Percentiles rank a stretch among this genome's conserved stretches.
phyloP scores from a whole-genome alignment of 2,797 vertebrate species.

The Triplophysa yarkandensis region DNA sequence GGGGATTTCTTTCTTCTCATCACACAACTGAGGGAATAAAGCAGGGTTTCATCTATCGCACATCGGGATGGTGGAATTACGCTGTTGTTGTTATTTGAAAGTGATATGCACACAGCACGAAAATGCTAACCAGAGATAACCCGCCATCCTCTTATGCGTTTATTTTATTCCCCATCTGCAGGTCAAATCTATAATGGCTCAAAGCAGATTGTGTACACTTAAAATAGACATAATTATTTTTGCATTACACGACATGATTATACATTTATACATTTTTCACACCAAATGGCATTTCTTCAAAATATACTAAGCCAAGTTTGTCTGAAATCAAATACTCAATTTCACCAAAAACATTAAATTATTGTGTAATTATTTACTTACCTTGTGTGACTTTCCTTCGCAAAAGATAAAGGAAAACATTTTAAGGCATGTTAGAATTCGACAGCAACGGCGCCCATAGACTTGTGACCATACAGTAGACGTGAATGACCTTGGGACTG shows the following conservation, averaged over 20 bases:
- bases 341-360: no score
- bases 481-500: no score
- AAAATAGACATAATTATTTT: not conserved
- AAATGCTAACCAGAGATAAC: constrained; percentile 45
- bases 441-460: no score
- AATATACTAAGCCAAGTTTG: not conserved
- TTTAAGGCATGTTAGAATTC: no score
- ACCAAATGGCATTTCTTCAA: not conserved
- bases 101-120: constrained; percentile 44
- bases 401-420: no score
- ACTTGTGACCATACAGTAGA: no score
- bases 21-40: constrained; percentile 41
- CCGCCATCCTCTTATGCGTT: constrained; percentile 32
- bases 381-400: no score
- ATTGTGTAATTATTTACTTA: no score
- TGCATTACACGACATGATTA: not conserved
- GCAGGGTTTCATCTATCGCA: constrained; percentile 51
- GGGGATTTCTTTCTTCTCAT: constrained; percentile 48
- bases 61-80: constrained; percentile 55
- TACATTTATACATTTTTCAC: no score
- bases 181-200: constrained; percentile 30
- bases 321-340: not conserved
- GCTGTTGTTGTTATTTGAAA: constrained; percentile 49
- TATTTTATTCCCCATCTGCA: constrained; percentile 39
- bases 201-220: not conserved